phyloP scores from a whole-genome alignment of 2,888 invertebrate species.

The Dendrolimus houi region DNA sequence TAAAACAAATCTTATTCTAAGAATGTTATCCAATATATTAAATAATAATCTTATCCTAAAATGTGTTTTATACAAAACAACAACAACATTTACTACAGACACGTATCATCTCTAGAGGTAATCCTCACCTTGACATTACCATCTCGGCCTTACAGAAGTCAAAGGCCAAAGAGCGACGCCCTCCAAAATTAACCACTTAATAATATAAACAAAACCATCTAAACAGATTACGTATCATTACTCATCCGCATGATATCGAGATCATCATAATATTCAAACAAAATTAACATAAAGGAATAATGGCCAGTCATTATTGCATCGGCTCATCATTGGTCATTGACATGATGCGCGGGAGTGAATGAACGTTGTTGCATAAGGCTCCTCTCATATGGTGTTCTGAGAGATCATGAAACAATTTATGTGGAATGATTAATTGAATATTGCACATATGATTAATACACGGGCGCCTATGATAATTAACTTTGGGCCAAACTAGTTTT shows the following conservation, averaged over 20 bases:
- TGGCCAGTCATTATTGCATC: neutral
- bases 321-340: slow-evolving; percentile 12
- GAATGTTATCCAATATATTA: too few species aligned
- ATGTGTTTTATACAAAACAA: too few species aligned
- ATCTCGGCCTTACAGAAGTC: neutral
- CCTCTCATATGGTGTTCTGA: too few species aligned
- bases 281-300: slow-evolving; percentile 5
- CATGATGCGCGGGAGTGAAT: slow-evolving; percentile 20
- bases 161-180: neutral
- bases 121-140: neutral
- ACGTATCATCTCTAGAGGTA: neutral
- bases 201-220: neutral
- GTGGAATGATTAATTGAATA: too few species aligned
- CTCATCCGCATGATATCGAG: neutral
- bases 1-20: too few species aligned
- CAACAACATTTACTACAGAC: too few species aligned
- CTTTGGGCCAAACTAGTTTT: too few species aligned
- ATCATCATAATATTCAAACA: slow-evolving; percentile 2
- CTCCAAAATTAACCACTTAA: neutral
- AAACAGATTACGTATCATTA: neutral
- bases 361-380: slow-evolving; percentile 9
- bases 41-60: too few species aligned
- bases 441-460: too few species aligned
- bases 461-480: too few species aligned
- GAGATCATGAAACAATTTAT: too few species aligned